Base-by-base conservation (phyloP, 2,888 invertebrate species). In the Reticulitermes lucifugus region DNA sequence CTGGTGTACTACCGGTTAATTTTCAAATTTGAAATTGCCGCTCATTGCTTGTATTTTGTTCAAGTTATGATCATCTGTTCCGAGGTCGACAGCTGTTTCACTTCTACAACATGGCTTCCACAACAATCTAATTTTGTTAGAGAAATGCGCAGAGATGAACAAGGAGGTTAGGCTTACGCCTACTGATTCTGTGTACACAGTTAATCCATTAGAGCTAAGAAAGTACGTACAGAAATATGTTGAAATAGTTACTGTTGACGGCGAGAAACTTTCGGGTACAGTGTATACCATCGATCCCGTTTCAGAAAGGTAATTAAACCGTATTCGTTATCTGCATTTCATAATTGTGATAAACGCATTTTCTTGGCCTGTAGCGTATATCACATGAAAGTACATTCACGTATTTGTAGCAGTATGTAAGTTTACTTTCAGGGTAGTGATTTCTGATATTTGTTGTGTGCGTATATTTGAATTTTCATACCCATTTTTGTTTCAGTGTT, bases 281-380 rank as follows among this genome's bases (percentile, higher is more conserved):
- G 84, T 86, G n/a, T 86, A 83, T 79, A 86, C 86, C 18, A 86
- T 86, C 51, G 84, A 84, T 79, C 86, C 86, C 0, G 77, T 84
- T 22, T 79, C 86, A 18, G 83, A 83, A 60, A 84, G 84, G 84
- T 84, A 35, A 35, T 2, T 35, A 79, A 75, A 21, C 51, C 10
- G 10, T n/a, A 7, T 65, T 65, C 65, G 25, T 25, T 25, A 7
- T 25, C 5, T 65, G 65, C 25, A 65, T 65, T 65, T 60, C 25
- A 55, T 55, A 55, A 1, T 18, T 51, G 18, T 18, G 55, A 5
- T 0, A 55, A 55, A 55, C 1, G 18, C 2, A 65, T n/a, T n/a
- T n/a, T n/a, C 25, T 65, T 9, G 1, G 10, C 4, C n/a, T 6
- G n/a, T 65, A 25, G 9, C n/a, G 25, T 2, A 25, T n/a, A 25